These are phyloP conservation scores for Nibea coibor DNA, from an alignment of 2,113 vertebrate genomes.

Conservation along the genomic window DNA sequence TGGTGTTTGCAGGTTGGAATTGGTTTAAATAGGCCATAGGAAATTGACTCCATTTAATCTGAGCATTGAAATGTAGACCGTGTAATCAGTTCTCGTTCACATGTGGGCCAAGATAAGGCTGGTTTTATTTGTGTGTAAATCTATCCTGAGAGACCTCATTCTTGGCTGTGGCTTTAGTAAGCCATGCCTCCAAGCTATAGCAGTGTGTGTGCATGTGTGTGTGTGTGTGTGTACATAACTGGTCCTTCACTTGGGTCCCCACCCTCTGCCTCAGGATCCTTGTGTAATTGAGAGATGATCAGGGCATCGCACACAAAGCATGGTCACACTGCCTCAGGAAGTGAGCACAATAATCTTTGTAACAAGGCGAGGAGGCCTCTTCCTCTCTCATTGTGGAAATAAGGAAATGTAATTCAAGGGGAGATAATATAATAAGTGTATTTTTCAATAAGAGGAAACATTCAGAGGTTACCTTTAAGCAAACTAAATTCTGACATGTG, in stretches of 20 bases:
- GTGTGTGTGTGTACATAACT: constrained; percentile 60
- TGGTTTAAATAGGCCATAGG: constrained; percentile 75
- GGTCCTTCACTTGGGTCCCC: constrained; percentile 73
- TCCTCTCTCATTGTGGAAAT: constrained; percentile 53
- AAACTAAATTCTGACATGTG: constrained; percentile 31
- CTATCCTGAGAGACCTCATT: constrained; percentile 78
- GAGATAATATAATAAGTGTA: constrained; percentile 42
- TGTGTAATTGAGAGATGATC: constrained; percentile 80
- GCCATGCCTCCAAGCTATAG: constrained; percentile 75
- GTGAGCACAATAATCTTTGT: constrained; percentile 78
- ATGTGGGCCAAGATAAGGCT: constrained; percentile 79
- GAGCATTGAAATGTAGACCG: constrained; percentile 79
- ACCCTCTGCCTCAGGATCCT: constrained; percentile 75
- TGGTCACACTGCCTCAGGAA: constrained; percentile 76
- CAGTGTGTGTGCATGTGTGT: constrained; percentile 38
- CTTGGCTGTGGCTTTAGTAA: constrained; percentile 71
- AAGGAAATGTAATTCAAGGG: constrained; percentile 52
- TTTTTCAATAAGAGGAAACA: constrained; percentile 30
- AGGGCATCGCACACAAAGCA: constrained; percentile 75
- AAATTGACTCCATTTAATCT: constrained; percentile 78
- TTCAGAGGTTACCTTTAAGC: constrained; percentile 36
- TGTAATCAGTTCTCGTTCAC: constrained; percentile 77
- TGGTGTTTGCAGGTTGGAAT: constrained; percentile 62
- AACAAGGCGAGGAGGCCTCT: constrained; percentile 71
- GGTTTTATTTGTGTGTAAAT: constrained; percentile 82